Evolutionary conservation across 2,888 invertebrate species (phyloP).

Genomic region (Plebejus anna): DNA sequence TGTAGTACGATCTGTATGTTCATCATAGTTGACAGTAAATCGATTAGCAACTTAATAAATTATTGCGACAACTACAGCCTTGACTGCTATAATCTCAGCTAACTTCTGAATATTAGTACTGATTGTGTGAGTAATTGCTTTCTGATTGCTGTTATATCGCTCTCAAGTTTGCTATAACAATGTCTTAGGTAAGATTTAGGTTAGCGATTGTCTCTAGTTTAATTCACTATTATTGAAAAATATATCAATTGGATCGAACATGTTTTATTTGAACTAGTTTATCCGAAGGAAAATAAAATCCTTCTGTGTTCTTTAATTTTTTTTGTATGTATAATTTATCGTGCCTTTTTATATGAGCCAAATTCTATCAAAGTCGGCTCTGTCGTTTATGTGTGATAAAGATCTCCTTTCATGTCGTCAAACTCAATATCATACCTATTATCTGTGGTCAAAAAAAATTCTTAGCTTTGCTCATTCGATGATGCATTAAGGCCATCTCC

Average conservation of each 20-base stretch:
- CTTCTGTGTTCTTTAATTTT: no score
- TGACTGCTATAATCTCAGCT: background rate
- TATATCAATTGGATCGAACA: no score
- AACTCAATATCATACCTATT: no score
- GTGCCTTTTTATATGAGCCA: no score
- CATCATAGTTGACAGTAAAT: background rate
- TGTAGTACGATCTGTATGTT: background rate
- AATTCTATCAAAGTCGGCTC: no score
- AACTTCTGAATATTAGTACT: constrained; percentile 5
- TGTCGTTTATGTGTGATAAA: no score
- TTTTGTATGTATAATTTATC: no score
- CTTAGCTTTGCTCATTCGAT: no score
- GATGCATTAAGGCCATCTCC: background rate
- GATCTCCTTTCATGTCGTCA: no score
- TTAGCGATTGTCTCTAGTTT: background rate
- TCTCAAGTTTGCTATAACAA: background rate
- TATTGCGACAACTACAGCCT: background rate
- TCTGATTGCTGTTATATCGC: constrained; percentile 4
- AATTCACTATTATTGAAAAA: background rate
- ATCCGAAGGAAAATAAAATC: no score
- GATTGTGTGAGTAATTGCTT: constrained; percentile 16
- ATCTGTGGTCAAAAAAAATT: no score
- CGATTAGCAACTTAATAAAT: background rate
- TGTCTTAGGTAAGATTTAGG: background rate
- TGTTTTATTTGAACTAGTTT: no score